These are phyloP conservation scores for Hozukius guyotensis DNA, from an alignment of 2,797 vertebrate genomes.

Conservation along the genomic window DNA sequence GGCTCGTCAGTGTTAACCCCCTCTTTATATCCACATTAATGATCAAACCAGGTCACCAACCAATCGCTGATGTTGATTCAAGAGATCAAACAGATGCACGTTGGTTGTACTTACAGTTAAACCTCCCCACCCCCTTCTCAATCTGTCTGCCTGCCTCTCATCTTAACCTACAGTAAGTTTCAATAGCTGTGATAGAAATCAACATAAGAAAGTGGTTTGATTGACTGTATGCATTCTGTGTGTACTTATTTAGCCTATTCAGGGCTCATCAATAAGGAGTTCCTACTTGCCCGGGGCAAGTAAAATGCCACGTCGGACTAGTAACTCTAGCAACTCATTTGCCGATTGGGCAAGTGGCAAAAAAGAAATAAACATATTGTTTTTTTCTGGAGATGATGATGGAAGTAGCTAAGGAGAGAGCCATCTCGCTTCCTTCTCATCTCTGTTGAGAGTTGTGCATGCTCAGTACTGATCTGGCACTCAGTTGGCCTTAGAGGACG, in stretches of 20 bases:
- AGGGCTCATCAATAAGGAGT: no score
- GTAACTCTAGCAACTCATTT: neutral
- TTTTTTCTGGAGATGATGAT: neutral
- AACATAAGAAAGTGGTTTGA: neutral
- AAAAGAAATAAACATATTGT: neutral
- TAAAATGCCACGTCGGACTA: accelerated
- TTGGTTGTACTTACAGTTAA: neutral
- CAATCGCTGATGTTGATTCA: constrained; percentile 30
- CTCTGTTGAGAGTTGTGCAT: neutral
- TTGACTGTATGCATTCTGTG: neutral
- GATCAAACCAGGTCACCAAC: neutral
- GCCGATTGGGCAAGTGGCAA: no score
- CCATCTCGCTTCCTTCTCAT: neutral
- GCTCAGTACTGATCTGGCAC: neutral
- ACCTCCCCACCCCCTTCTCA: neutral
- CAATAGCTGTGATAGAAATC: neutral
- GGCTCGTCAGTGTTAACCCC: neutral
- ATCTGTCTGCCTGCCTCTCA: neutral
- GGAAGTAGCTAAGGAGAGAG: neutral
- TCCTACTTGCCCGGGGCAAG: no score
- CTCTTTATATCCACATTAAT: constrained; percentile 6
- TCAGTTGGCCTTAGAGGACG: no score
- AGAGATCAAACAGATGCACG: constrained; percentile 44
- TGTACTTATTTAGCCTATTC: neutral
- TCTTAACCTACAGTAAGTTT: neutral